Base-by-base conservation (phyloP, 1,140 invertebrate species). In the Euborellia annulipes region DNA sequence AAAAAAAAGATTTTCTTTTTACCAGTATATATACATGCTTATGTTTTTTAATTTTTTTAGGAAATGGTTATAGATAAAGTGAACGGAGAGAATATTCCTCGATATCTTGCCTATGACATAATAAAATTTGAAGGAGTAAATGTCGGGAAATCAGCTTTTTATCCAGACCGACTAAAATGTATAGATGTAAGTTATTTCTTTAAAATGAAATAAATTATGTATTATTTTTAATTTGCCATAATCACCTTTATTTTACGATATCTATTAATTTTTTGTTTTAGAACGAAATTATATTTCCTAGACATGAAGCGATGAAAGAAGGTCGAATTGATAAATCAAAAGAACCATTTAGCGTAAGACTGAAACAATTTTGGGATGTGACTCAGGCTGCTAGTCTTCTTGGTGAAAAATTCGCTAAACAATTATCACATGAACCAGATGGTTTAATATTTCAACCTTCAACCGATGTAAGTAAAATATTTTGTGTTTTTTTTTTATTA, bases 391-490 rank as follows among this genome's bases (percentile, higher is more conserved):
- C 78, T 9, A 78, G 72, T 57, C 63, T 97, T 14, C 65, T 97
- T 13, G 75, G 82, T 44, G 80, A 85, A 39, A 88, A 89, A 57
- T 98, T 98, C 64, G 72, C 79, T 0, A 78, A 78, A 49, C 73
- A 81, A 40, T 64, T 98, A 2, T 70, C 74, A 17, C 96, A 99
- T 59, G 91, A 98, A 64, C 91, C 94, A 0, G 96, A 99, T 62
- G 96, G 96, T 37, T 68, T 98, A 0, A 93, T 99, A 55, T 99
- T 98, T 61, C 95, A 99, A 61, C 96, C 96, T 1, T 73, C 80
- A 0, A 71, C 75, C 50, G 81, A 88, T 54, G 78, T 80, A 59
- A 58, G 57, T 27, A 39, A 27, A 17, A 22, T 49, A 38, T 45
- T 3, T 21, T 45, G 34, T 6, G 13, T 14, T 47, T 27, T 20